phyloP scores from a whole-genome alignment of 2,797 vertebrate genomes.

The Rhinichthys osculus region DNA sequence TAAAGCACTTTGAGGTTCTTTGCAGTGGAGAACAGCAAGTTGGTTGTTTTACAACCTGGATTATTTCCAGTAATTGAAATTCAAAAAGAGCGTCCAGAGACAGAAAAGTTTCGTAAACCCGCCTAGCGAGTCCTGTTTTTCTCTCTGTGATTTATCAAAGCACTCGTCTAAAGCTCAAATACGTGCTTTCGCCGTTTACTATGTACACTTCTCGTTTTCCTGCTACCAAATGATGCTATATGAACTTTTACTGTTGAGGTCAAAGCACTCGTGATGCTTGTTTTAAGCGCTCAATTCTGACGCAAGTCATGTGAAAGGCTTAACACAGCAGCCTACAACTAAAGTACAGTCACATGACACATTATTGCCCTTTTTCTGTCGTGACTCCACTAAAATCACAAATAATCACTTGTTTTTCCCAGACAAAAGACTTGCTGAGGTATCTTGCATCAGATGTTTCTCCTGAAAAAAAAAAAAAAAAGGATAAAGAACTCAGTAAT shows the following conservation, averaged over 20 bases:
- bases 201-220: not conserved
- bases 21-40: not conserved
- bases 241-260: slow-evolving; percentile 18
- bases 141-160: slow-evolving; percentile 13
- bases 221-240: not conserved
- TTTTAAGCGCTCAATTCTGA: not conserved
- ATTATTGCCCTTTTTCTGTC: not conserved
- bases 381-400: not conserved
- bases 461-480: not conserved
- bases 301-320: slow-evolving; percentile 30
- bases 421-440: not conserved
- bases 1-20: not conserved
- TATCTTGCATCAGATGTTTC: slow-evolving; percentile 4
- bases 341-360: not conserved
- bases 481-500: no score
- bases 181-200: not conserved
- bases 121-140: not conserved
- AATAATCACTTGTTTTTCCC: not conserved
- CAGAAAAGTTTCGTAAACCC: not conserved
- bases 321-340: not conserved
- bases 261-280: slow-evolving; percentile 14
- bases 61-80: not conserved
- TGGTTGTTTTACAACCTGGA: not conserved
- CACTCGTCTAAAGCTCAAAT: not conserved
- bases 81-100: not conserved